These are phyloP conservation scores for Artemia sinica DNA, from an alignment of 2,888 invertebrate genomes.

Conservation along the genomic window DNA sequence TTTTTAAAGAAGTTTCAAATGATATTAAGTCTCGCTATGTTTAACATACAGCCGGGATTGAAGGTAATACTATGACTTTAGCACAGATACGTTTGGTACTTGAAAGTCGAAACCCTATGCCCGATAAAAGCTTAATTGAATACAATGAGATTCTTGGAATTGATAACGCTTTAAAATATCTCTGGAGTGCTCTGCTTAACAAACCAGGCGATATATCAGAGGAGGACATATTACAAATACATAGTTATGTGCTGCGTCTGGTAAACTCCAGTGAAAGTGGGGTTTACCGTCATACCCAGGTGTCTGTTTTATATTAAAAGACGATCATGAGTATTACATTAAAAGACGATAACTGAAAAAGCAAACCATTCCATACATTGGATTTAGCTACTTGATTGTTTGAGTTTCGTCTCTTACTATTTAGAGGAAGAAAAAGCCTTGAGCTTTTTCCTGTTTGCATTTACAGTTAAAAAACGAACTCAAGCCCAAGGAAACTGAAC, in stretches of 20 bases:
- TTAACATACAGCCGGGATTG: slow-evolving; percentile 90
- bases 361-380: too few species aligned
- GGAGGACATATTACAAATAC: slow-evolving; percentile 77
- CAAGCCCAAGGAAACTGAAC: too few species aligned
- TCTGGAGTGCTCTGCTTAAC: slow-evolving; percentile 47
- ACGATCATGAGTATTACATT: slow-evolving; percentile 84
- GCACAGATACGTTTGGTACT: slow-evolving; percentile 76
- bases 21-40: slow-evolving; percentile 87
- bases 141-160: slow-evolving; percentile 91
- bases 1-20: slow-evolving; percentile 67
- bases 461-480: too few species aligned
- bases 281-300: slow-evolving; percentile 66
- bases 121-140: slow-evolving; percentile 81
- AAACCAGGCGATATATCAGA: slow-evolving; percentile 58
- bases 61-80: slow-evolving; percentile 90
- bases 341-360: too few species aligned
- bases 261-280: slow-evolving; percentile 87
- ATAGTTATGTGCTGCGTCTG: slow-evolving; percentile 76
- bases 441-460: too few species aligned
- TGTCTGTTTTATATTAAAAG: too few species aligned
- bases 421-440: too few species aligned
- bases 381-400: too few species aligned
- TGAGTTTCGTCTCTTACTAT: too few species aligned
- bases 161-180: slow-evolving; percentile 84
- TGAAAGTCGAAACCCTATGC: slow-evolving; percentile 60